Conservation (phyloP, 2,113 vertebrate species). For the Callaeas wilsoni region DNA sequence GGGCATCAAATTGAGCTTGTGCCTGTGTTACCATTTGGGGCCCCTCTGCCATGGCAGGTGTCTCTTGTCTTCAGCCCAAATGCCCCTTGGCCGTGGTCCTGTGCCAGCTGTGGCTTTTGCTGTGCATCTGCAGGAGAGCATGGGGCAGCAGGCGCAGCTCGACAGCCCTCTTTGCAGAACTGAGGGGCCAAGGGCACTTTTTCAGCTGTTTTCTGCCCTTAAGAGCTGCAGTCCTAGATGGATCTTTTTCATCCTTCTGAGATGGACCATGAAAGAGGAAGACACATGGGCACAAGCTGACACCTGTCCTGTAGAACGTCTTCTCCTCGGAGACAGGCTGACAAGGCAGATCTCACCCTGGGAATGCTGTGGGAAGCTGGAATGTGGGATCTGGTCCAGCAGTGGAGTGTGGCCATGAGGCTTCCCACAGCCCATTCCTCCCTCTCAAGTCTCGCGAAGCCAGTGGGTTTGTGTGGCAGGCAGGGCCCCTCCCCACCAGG, state of each 20-base stretch:
- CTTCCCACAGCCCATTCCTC: neutral
- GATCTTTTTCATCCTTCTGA: neutral
- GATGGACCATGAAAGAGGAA: neutral
- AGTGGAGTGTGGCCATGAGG: neutral
- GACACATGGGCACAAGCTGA: neutral
- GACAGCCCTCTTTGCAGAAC: neutral
- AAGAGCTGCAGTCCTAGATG: neutral
- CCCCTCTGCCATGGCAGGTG: fast-evolving
- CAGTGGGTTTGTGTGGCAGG: neutral
- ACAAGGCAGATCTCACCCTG: neutral
- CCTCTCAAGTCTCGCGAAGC: neutral
- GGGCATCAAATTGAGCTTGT: neutral
- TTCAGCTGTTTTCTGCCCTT: neutral
- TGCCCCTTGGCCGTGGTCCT: fast-evolving
- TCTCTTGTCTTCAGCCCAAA: neutral
- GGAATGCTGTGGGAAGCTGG: neutral
- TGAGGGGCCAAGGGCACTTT: neutral
- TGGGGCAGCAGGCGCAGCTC: neutral
- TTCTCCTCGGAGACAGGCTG: neutral
- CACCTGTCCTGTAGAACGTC: neutral
- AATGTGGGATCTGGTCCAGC: neutral
- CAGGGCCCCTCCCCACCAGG: neutral
- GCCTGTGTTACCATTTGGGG: neutral
- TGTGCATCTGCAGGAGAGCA: neutral
- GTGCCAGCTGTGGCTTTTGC: neutral